These are phyloP conservation scores for Montipora cactus DNA, from an alignment of 64 coral and sea anemone species.

Conservation along the genomic window DNA sequence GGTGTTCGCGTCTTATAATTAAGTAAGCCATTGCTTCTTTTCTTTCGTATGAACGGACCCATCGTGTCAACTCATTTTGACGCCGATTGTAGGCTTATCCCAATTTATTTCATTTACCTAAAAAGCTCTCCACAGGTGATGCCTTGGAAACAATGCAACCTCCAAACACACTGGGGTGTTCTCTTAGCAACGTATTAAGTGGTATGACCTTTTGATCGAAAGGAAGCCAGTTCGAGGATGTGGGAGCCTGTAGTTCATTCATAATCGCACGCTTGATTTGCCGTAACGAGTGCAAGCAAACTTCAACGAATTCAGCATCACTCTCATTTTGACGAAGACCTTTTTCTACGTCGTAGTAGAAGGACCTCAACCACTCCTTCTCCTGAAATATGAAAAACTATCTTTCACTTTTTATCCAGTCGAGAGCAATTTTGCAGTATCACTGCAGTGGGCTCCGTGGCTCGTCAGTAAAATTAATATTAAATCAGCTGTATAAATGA, in stretches of 20 bases:
- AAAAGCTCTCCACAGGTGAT: background rate
- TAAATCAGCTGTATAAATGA: background rate
- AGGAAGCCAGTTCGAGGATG: background rate
- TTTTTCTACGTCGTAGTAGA: conserved; percentile 40
- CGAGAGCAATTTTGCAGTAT: too few relatives aligned
- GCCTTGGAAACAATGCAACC: background rate
- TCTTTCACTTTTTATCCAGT: background rate
- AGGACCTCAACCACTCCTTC: conserved; percentile 16
- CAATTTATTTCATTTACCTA: background rate
- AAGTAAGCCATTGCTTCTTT: too few relatives aligned
- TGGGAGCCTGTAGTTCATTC: background rate
- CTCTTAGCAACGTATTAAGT: background rate
- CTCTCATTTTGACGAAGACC: conserved; percentile 52
- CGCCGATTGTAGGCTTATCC: too few relatives aligned
- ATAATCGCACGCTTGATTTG: background rate
- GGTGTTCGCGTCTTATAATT: too few relatives aligned
- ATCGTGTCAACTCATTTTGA: too few relatives aligned
- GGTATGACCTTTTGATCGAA: background rate
- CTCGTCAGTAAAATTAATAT: too few relatives aligned
- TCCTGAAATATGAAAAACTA: background rate
- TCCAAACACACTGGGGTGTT: background rate
- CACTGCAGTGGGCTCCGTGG: too few relatives aligned
- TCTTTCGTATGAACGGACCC: too few relatives aligned
- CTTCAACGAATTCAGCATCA: conserved; percentile 32
- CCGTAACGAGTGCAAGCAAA: conserved; percentile 1